Evolutionary conservation across 2,888 invertebrate species (phyloP).

Genomic region (Lamellibrachia columna): DNA sequence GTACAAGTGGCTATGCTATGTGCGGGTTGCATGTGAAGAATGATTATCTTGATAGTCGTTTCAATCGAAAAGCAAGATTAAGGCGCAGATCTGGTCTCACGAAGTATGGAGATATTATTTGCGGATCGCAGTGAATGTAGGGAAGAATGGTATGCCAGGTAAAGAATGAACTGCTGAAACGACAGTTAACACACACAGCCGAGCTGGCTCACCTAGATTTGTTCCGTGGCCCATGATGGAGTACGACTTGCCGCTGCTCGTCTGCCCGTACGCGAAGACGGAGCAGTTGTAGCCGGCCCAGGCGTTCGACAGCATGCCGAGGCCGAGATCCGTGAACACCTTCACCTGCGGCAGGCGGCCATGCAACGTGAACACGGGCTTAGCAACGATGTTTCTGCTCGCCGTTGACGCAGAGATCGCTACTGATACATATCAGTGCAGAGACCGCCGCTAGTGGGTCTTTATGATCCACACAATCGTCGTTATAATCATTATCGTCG

Average conservation of each 20-base stretch:
- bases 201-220: conserved; percentile 47
- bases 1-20: not conserved
- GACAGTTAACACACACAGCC: not conserved
- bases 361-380: not conserved
- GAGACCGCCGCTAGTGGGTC: not conserved
- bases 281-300: conserved; percentile 61
- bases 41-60: not conserved
- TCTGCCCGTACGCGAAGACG: conserved; percentile 61
- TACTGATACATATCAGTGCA: not conserved
- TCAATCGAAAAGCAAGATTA: not conserved
- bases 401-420: not conserved
- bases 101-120: not conserved
- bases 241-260: conserved; percentile 59
- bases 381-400: not conserved
- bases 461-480: not conserved
- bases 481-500: not conserved
- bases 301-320: conserved; percentile 56
- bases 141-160: not conserved
- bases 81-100: not conserved
- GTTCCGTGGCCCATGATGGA: conserved; percentile 59
- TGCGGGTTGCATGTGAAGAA: not conserved
- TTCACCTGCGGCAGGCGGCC: conserved; percentile 35
- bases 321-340: conserved; percentile 54
- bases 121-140: not conserved
- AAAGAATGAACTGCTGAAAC: not conserved